phyloP scores from a whole-genome alignment of 2,113 vertebrate species.

The Apus apus region DNA sequence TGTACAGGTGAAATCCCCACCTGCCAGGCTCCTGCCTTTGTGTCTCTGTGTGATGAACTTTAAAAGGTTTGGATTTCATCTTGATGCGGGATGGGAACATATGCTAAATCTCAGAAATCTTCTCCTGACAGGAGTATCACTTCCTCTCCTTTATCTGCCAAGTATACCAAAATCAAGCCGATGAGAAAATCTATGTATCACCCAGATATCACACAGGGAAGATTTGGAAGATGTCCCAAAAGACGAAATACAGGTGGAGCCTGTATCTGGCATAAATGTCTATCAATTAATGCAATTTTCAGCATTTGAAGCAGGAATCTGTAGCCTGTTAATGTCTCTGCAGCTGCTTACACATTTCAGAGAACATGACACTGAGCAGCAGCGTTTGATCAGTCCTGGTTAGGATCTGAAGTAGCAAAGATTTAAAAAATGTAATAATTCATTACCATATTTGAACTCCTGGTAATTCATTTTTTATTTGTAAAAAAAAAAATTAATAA shows the following conservation, averaged over 20 bases:
- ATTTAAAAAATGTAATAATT: neutral
- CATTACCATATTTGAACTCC: neutral
- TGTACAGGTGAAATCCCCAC: neutral
- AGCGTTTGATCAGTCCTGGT: neutral
- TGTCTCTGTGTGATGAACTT: neutral
- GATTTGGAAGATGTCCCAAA: neutral
- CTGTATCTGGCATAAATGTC: neutral
- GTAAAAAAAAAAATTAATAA: neutral
- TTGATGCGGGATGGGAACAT: neutral
- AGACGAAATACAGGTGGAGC: neutral
- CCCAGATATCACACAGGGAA: neutral
- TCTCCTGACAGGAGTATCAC: neutral
- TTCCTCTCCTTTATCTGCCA: neutral
- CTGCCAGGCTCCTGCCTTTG: neutral
- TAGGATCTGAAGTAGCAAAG: neutral
- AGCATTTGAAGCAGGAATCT: neutral
- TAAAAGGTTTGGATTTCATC: neutral
- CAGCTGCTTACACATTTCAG: neutral
- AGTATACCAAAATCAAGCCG: accelerated
- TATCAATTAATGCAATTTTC: neutral
- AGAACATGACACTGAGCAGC: neutral
- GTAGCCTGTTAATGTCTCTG: neutral
- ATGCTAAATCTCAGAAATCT: neutral
- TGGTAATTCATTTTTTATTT: neutral
- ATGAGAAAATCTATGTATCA: neutral